Evolutionary conservation across 1,140 invertebrate genomes (phyloP).

Genomic region (Drosophila sechellia): DNA sequence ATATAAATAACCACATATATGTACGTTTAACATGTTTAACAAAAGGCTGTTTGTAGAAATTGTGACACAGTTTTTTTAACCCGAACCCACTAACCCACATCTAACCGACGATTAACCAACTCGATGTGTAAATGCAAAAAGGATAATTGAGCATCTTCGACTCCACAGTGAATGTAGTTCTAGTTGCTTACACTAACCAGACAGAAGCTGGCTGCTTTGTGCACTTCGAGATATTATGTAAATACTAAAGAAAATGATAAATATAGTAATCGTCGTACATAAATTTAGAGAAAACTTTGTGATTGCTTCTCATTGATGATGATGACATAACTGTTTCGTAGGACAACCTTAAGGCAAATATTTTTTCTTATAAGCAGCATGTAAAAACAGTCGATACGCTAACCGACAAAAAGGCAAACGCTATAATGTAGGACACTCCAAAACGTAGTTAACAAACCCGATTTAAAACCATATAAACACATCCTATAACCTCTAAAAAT

Average conservation of each 20-base stretch:
- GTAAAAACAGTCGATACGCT: constrained; percentile 42
- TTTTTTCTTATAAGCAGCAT: constrained; percentile 51
- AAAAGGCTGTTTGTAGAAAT: constrained; percentile 84
- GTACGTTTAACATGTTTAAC: constrained; percentile 80
- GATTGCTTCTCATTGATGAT: constrained; percentile 76
- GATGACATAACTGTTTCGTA: constrained; percentile 49
- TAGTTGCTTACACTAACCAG: constrained; percentile 48
- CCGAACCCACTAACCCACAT: constrained; percentile 24
- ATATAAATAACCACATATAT: constrained; percentile 45
- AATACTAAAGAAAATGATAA: constrained; percentile 46
- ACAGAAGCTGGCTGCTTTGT: constrained; percentile 23
- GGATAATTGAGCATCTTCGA: constrained; percentile 29
- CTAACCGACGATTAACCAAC: constrained; percentile 27
- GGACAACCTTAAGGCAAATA: constrained; percentile 22
- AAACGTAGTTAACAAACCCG: constrained; percentile 44
- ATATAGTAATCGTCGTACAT: constrained; percentile 38
- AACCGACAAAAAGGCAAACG: constrained; percentile 20
- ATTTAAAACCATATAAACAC: constrained; percentile 31
- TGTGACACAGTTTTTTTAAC: constrained; percentile 80
- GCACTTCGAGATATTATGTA: constrained; percentile 45
- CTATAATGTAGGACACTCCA: constrained; percentile 33
- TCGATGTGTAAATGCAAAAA: constrained; percentile 39
- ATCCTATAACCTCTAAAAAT: constrained; percentile 27
- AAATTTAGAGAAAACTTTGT: constrained; percentile 71
- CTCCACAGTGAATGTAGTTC: constrained; percentile 34